Conservation (phyloP, 2,113 vertebrate genomes). For the Notechis scutatus region DNA sequence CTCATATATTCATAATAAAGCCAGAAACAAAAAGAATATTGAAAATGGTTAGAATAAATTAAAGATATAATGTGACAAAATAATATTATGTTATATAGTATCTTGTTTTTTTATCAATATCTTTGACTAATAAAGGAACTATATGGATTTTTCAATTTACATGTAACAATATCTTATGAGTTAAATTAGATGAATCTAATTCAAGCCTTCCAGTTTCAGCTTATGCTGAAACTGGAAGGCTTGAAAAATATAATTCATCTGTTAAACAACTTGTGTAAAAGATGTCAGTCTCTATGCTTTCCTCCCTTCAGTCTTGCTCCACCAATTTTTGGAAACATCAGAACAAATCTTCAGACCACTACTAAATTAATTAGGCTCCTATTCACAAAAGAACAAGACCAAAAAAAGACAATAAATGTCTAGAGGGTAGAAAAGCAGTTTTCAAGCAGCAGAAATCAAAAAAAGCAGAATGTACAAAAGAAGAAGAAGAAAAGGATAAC, state of each 20-base stretch:
- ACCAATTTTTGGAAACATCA: constrained; percentile 22
- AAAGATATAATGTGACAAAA: neutral
- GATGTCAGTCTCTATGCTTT: neutral
- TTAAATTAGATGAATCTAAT: neutral
- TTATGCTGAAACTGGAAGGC: constrained; percentile 7
- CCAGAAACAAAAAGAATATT: neutral
- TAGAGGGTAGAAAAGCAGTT: constrained; percentile 49
- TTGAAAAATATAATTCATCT: constrained; percentile 14
- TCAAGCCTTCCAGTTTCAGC: neutral
- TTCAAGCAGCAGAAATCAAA: constrained; percentile 54
- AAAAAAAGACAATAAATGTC: constrained; percentile 52
- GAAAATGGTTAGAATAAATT: neutral
- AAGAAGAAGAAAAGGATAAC: constrained; percentile 32
- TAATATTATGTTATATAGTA: neutral
- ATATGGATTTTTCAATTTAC: constrained; percentile 7
- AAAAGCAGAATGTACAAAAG: constrained; percentile 46
- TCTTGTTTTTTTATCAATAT: neutral
- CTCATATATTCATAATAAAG: neutral
- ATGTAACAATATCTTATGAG: neutral
- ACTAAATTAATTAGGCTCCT: constrained; percentile 43
- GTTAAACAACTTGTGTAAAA: constrained; percentile 13
- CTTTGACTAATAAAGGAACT: constrained; percentile 11
- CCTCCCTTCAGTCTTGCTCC: neutral
- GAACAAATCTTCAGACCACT: constrained; percentile 33
- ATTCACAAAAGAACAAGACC: constrained; percentile 37